Evolutionary conservation across 1,140 invertebrate genomes (phyloP), one percentile per base, ranked within the genome.

Genomic region (Drosophila watanabei): DNA sequence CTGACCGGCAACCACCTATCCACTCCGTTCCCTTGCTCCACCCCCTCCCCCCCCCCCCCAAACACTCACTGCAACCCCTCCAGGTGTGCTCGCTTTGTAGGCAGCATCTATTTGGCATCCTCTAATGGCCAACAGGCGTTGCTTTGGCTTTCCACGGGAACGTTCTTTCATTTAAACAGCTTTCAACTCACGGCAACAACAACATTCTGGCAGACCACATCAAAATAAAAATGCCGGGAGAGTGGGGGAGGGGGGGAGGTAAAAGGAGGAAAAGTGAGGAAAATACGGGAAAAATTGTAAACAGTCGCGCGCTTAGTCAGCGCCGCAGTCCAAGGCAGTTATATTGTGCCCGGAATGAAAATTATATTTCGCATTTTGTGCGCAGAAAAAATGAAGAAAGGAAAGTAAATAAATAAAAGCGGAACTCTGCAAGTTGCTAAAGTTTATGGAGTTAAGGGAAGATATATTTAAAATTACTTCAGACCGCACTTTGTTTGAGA

Each of bases 111-210:
- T 83, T 83, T 79, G 70, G 75, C 80, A 75, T 83, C 64, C 76
- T 82, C 80, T 83, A 84, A 84, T 84, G 81, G 81, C 81, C 71
- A 80, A 83, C 78, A 61, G 81, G 71, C 81, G 81, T 80, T 84
- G 76, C 81, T 80, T 70, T 76, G 78, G 61, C 81, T 75, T 80
- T 80, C 62, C 68, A 73, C 63, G 80, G 58, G 48, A 69, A 56
- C 52, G 75, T 76, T 73, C 71, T 83, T 80, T 82, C 81, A 83
- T 83, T 83, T 83, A 83, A 83, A 83, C 81, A 83, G 81, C 80
- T 83, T 80, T 83, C 81, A 83, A 63, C 79, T 56, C 37, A 46
- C 37, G 14, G 24, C 79, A 79, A 52, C 64, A 65, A 76, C 43
- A 65, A 70, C 35, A 57, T 75, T 56, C 66, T 70, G 60, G 66